These are phyloP conservation scores for Synergus gifuensis DNA, from an alignment of 2,888 invertebrate species.

Conservation along the genomic window DNA sequence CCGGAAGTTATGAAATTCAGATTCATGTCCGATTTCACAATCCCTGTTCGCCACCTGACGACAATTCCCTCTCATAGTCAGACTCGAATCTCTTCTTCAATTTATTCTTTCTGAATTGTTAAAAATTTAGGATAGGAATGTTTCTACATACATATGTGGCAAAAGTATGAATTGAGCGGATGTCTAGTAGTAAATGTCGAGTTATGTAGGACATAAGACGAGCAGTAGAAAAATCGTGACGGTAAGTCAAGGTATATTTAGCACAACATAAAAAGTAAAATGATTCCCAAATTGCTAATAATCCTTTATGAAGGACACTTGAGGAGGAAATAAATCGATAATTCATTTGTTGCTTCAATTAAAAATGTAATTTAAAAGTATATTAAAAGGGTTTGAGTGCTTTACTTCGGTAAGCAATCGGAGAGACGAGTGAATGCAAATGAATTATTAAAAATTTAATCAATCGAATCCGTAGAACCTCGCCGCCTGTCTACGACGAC, in stretches of 20 bases:
- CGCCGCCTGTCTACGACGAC: conserved; percentile 67
- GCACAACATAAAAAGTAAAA: background rate
- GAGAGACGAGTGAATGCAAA: conserved; percentile 72
- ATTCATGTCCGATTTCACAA: conserved; percentile 68
- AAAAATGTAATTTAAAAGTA: conserved; percentile 76
- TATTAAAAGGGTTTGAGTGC: conserved; percentile 69
- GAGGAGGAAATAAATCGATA: conserved; percentile 66
- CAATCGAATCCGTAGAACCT: conserved; percentile 76
- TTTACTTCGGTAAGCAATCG: conserved; percentile 41
- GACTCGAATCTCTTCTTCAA: too few relatives aligned
- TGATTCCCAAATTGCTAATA: conserved; percentile 30
- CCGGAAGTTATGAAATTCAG: conserved; percentile 77
- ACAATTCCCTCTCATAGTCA: background rate
- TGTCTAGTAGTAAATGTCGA: background rate
- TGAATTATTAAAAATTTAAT: conserved; percentile 78
- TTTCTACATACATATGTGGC: too few relatives aligned
- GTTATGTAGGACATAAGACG: background rate
- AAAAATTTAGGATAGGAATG: too few relatives aligned
- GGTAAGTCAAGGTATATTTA: background rate
- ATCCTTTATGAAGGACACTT: conserved; percentile 16
- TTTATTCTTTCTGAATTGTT: too few relatives aligned
- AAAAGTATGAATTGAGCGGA: too few relatives aligned
- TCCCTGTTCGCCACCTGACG: conserved; percentile 49
- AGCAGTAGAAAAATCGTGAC: background rate
- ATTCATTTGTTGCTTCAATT: conserved; percentile 75